Conservation (phyloP, 2,797 vertebrate species). For the Notolabrus celidotus region DNA sequence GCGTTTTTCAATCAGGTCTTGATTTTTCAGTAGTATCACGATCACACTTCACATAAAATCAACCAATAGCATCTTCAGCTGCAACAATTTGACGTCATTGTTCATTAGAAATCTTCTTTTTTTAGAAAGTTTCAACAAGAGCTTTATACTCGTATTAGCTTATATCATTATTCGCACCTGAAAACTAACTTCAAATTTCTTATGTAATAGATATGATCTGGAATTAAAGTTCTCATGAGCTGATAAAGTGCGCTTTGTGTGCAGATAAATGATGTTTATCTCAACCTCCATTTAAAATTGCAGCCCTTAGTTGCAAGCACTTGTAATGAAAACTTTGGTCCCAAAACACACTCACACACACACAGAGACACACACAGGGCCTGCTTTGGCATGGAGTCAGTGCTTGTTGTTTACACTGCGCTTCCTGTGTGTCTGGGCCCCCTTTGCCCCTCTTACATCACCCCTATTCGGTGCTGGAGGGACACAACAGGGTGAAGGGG, state of each 20-base stretch:
- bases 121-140: too few relatives aligned
- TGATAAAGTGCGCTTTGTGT: background rate
- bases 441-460: conserved; percentile 79
- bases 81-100: too few relatives aligned
- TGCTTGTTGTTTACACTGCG: conserved; percentile 83
- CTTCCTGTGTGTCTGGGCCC: conserved; percentile 83
- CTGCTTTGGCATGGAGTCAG: conserved; percentile 51
- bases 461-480: conserved; percentile 70
- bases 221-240: background rate
- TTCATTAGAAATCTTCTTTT: too few relatives aligned
- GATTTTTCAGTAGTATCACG: too few relatives aligned
- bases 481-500: conserved; percentile 68
- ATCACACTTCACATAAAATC: too few relatives aligned
- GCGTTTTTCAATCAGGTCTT: too few relatives aligned
- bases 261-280: conserved; percentile 9
- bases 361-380: conserved; percentile 42
- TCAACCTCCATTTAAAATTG: conserved; percentile 8
- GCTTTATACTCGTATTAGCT: too few relatives aligned
- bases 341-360: conserved; percentile 46
- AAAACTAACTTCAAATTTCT: too few relatives aligned
- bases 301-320: conserved; percentile 12
- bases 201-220: background rate
- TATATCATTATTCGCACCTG: too few relatives aligned
- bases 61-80: too few relatives aligned
- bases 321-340: conserved; percentile 54